Evolutionary conservation across 2,797 vertebrate species (phyloP).

Genomic region (Tarsius wallacei): DNA sequence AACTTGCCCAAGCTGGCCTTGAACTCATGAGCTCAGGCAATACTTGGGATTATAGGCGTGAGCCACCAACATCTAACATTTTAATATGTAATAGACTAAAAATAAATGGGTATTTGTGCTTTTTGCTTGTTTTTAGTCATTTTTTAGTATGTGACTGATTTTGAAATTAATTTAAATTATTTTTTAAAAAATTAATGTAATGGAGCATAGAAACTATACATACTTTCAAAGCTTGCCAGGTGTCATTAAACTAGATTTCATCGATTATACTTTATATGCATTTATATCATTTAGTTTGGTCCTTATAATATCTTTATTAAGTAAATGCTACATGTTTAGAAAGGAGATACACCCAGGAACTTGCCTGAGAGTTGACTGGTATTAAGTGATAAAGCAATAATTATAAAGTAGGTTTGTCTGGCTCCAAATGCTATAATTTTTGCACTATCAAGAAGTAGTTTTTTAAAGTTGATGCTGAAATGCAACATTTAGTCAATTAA

Average conservation of each 20-base stretch:
- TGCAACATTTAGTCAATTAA: not conserved
- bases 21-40: no score
- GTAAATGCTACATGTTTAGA: not conserved
- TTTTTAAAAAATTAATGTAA: not conserved
- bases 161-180: not conserved
- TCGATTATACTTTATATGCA: not conserved
- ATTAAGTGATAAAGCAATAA: not conserved
- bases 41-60: no score
- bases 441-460: not conserved
- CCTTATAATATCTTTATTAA: not conserved
- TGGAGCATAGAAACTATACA: not conserved
- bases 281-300: not conserved
- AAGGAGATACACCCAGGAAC: fast-evolving
- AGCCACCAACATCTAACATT: not conserved
- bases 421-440: not conserved
- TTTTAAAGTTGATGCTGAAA: not conserved
- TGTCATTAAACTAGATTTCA: not conserved
- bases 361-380: not conserved
- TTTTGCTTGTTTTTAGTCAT: not conserved
- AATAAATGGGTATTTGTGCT: not conserved
- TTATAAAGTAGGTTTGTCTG: not conserved
- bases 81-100: not conserved
- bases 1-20: no score
- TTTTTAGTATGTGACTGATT: not conserved
- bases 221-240: not conserved